phyloP scores from a whole-genome alignment of 2,888 invertebrate species.

The Agonopterix arenella region DNA sequence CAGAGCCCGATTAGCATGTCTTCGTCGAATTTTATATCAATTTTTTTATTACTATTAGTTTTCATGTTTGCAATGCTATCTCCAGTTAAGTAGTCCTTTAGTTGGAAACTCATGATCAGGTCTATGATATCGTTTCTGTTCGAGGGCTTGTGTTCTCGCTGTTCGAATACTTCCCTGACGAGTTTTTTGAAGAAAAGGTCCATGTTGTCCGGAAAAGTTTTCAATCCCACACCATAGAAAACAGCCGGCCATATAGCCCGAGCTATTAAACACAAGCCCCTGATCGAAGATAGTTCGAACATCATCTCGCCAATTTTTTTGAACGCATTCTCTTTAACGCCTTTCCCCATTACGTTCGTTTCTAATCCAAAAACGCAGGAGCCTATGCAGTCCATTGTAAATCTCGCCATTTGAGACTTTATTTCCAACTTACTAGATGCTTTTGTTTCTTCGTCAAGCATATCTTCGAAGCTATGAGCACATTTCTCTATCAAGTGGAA shows the following conservation, averaged over 20 bases:
- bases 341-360: constrained; percentile 23
- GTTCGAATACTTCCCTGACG: constrained; percentile 13
- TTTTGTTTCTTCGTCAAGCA: constrained; percentile 27
- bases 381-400: constrained; percentile 36
- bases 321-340: constrained; percentile 24
- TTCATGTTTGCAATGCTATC: constrained; percentile 19
- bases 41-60: constrained; percentile 7
- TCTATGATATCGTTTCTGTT: constrained; percentile 22
- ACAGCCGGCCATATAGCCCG: constrained; percentile 29
- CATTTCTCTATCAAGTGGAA: constrained; percentile 43
- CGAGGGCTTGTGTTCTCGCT: constrained; percentile 12
- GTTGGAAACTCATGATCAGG: constrained; percentile 13
- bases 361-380: constrained; percentile 31
- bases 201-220: constrained; percentile 21
- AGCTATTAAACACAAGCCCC: constrained; percentile 14
- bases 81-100: constrained; percentile 22
- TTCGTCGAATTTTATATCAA: constrained; percentile 38
- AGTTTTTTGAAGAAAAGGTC: constrained; percentile 18
- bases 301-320: constrained; percentile 20
- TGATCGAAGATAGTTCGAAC: constrained; percentile 14
- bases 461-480: constrained; percentile 26
- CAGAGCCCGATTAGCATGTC: constrained; percentile 70
- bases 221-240: constrained; percentile 27
- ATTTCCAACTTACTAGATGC: constrained; percentile 22
- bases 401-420: constrained; percentile 30